Evolutionary conservation across 1,140 invertebrate genomes (phyloP).

Genomic region (Trissolcus basalis): DNA sequence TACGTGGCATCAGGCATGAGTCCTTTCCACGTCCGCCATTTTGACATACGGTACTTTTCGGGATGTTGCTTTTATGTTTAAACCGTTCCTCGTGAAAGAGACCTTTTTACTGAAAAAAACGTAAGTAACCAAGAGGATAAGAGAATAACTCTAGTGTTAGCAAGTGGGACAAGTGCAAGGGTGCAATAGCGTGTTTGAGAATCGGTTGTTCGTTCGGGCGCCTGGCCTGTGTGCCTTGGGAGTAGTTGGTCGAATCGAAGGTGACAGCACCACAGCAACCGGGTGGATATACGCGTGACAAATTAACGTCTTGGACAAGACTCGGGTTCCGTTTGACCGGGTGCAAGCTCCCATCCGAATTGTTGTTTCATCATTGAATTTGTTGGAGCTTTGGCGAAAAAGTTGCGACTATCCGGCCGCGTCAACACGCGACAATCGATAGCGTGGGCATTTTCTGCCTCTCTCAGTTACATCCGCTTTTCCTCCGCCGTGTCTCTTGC

Average conservation of each 20-base stretch:
- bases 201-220: background rate
- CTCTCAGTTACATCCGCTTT: conserved; percentile 24
- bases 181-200: background rate
- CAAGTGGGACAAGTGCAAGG: background rate
- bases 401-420: conserved; percentile 31
- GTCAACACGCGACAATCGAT: conserved; percentile 66
- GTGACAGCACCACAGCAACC: conserved; percentile 66
- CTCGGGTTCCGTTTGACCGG: too few relatives aligned
- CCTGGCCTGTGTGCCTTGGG: conserved; percentile 57
- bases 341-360: too few relatives aligned
- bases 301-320: too few relatives aligned
- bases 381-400: too few relatives aligned
- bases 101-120: conserved; percentile 79
- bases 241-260: conserved; percentile 66
- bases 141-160: background rate
- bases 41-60: conserved; percentile 84
- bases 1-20: conserved; percentile 86
- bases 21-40: conserved; percentile 85
- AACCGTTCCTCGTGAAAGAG: conserved; percentile 81
- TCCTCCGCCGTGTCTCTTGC: background rate
- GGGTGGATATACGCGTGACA: conserved; percentile 49
- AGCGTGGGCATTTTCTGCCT: conserved; percentile 62
- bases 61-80: conserved; percentile 82
- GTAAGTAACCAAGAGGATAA: conserved; percentile 74
- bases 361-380: too few relatives aligned